These are phyloP conservation scores for Sylvia atricapilla DNA, from an alignment of 2,113 vertebrate genomes.

Conservation along the genomic window DNA sequence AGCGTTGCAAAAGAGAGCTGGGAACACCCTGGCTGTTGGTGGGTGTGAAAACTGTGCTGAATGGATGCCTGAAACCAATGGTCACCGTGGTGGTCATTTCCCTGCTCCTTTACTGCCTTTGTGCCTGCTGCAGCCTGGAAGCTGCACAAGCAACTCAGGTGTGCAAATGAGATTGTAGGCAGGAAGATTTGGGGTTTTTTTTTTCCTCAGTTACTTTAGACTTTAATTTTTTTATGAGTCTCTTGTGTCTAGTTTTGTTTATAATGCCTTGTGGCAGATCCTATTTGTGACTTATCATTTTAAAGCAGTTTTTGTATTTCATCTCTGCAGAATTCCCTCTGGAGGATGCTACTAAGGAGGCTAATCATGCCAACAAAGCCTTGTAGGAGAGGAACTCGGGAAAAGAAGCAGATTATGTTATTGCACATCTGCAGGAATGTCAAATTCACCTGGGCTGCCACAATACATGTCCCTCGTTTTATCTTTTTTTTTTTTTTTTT, in stretches of 20 bases:
- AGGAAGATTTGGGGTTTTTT: background rate
- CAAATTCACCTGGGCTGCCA: slow-evolving; percentile 36
- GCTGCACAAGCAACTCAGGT: slow-evolving; percentile 38
- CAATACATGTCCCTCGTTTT: background rate
- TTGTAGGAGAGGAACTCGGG: background rate
- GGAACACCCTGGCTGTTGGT: accelerated
- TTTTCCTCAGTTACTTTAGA: slow-evolving; percentile 5
- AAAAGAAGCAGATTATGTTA: slow-evolving; percentile 45
- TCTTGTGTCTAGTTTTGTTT: slow-evolving; percentile 64
- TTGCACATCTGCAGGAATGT: slow-evolving; percentile 42
- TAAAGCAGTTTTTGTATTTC: slow-evolving; percentile 70
- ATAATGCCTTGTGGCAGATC: slow-evolving; percentile 68
- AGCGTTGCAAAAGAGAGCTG: background rate
- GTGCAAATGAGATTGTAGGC: slow-evolving; percentile 52
- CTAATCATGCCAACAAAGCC: slow-evolving; percentile 64
- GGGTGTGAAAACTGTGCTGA: background rate
- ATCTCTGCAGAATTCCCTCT: slow-evolving; percentile 65
- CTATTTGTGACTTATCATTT: slow-evolving; percentile 69
- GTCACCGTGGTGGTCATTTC: background rate
- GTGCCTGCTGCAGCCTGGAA: background rate
- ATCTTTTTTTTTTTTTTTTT: background rate
- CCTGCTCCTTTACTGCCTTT: background rate
- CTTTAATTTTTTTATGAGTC: slow-evolving; percentile 65
- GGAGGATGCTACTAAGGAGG: slow-evolving; percentile 62
- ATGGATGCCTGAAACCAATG: background rate